These are phyloP conservation scores for Limnodromus scolopaceus DNA, from an alignment of 2,797 vertebrate genomes.

Conservation along the genomic window DNA sequence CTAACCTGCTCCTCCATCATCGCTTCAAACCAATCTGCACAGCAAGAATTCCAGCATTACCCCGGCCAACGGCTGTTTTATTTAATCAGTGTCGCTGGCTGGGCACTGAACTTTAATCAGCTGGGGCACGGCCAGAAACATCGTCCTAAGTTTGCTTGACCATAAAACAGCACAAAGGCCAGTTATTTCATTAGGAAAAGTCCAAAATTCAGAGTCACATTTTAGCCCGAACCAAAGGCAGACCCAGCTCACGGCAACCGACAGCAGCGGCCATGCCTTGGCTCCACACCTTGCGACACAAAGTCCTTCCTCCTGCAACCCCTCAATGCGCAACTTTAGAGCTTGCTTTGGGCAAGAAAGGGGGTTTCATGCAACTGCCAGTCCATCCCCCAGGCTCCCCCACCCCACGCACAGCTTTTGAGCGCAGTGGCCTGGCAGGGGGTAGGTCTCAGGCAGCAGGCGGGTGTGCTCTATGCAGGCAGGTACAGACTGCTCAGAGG, in stretches of 20 bases:
- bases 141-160: neutral
- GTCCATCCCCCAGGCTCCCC: too few relatives aligned
- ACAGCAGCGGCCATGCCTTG: accelerated
- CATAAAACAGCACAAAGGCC: neutral
- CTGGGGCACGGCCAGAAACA: neutral
- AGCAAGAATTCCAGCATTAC: neutral
- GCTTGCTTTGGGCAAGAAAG: neutral
- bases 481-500: neutral
- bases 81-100: neutral
- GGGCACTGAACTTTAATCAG: neutral
- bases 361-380: neutral
- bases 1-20: neutral
- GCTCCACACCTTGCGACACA: accelerated
- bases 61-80: neutral
- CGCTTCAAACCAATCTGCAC: neutral
- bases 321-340: neutral
- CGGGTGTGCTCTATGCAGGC: neutral
- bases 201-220: neutral
- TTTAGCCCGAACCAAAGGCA: neutral
- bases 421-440: accelerated
- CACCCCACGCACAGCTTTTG: neutral
- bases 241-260: accelerated
- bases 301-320: neutral
- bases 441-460: neutral
- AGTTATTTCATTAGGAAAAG: neutral